Evolutionary conservation across 2,888 invertebrate genomes (phyloP).

Genomic region (Tigriopus californicus): DNA sequence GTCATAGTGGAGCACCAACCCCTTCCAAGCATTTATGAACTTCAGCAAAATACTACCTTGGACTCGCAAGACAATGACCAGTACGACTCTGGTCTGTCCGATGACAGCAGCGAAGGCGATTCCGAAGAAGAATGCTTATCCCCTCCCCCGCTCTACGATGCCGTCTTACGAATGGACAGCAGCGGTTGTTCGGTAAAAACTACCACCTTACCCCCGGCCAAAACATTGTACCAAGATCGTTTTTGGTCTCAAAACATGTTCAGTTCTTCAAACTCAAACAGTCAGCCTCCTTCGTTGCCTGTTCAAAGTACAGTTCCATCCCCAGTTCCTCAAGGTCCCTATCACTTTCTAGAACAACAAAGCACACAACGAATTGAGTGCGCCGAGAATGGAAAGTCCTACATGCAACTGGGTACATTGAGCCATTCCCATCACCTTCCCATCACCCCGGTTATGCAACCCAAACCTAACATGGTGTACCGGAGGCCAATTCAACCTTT

Average conservation of each 20-base stretch:
- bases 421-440: constrained; percentile 16
- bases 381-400: constrained; percentile 75
- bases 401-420: constrained; percentile 53
- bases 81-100: background rate
- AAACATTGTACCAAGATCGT: constrained; percentile 19
- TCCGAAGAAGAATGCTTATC: background rate
- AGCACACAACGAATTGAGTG: constrained; percentile 55
- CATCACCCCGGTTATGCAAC: constrained; percentile 18
- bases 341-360: constrained; percentile 2
- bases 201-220: background rate
- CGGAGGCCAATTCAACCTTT: constrained; percentile 1
- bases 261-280: background rate
- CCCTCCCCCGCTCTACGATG: constrained; percentile 23
- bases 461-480: constrained; percentile 13
- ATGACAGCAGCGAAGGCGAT: background rate
- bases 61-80: background rate
- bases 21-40: constrained; percentile 8
- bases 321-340: background rate
- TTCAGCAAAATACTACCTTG: constrained; percentile 2
- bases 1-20: constrained; percentile 5
- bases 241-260: constrained; percentile 17
- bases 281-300: constrained; percentile 23
- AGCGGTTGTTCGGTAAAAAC: background rate
- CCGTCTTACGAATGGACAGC: constrained; percentile 21
- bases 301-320: constrained; percentile 13